These are phyloP conservation scores for Austrolebias charrua DNA, from an alignment of 2,797 vertebrate species.

Conservation along the genomic window DNA sequence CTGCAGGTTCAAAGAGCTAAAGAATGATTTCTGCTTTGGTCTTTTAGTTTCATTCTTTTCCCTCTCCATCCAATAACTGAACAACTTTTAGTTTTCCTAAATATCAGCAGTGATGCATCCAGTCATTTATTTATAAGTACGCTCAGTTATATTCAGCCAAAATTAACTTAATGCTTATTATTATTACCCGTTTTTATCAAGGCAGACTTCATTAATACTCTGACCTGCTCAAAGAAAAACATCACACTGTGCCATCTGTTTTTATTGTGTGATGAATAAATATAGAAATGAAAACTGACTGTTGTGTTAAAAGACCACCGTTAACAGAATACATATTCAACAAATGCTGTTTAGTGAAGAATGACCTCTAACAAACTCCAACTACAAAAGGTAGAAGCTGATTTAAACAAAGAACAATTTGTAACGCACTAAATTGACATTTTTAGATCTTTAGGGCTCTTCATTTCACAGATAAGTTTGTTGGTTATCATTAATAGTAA, in stretches of 20 bases:
- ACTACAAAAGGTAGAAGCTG: not conserved
- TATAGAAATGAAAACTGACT: conserved; percentile 18
- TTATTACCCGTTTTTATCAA: conserved; percentile 35
- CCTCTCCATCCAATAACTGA: not conserved
- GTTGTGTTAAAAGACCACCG: conserved; percentile 16
- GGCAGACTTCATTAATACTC: conserved; percentile 27
- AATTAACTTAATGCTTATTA: conserved; percentile 45
- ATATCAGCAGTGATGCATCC: conserved; percentile 1
- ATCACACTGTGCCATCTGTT: not conserved
- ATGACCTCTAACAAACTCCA: not conserved
- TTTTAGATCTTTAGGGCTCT: not conserved
- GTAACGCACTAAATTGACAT: not conserved
- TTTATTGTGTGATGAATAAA: conserved; percentile 14
- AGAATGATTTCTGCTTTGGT: conserved; percentile 32
- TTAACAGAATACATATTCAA: not conserved
- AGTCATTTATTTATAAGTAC: conserved; percentile 23
- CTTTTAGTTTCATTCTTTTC: not conserved
- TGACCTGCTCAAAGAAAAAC: conserved; percentile 16
- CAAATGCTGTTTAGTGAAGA: not conserved
- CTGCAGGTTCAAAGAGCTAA: conserved; percentile 46
- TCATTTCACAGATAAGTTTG: not conserved
- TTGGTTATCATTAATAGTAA: not conserved
- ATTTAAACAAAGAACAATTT: not conserved
- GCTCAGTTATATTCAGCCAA: conserved; percentile 13
- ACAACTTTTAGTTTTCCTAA: conserved; percentile 13